Conservation (phyloP, 2,797 vertebrate species). For the Lemur catta region DNA sequence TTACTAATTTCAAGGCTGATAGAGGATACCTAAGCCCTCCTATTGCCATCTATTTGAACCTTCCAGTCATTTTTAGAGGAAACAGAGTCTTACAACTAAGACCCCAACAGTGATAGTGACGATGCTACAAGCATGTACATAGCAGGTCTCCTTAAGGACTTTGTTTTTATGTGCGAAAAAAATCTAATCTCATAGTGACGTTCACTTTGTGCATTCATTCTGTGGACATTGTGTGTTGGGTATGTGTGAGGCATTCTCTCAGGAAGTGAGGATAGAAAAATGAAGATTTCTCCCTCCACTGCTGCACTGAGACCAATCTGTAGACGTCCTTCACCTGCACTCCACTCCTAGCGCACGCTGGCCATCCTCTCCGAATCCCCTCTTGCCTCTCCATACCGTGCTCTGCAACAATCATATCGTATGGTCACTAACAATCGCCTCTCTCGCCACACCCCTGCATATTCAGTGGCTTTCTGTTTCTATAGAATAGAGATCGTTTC, state of each 20-base stretch:
- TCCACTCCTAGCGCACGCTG: not conserved
- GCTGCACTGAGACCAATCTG: rapidly evolving
- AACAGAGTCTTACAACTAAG: not conserved
- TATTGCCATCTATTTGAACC: not conserved
- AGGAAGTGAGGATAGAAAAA: not conserved
- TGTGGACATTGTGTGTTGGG: not conserved
- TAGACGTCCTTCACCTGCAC: not conserved
- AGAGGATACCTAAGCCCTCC: not conserved
- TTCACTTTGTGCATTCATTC: not conserved
- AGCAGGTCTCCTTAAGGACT: not conserved
- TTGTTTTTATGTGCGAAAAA: not conserved
- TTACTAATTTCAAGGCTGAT: not conserved
- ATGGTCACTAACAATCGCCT: not conserved
- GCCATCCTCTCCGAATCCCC: not conserved
- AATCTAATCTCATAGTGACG: not conserved
- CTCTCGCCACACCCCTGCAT: rapidly evolving
- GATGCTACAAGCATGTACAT: not conserved
- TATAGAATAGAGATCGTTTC: not conserved
- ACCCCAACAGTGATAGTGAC: not conserved
- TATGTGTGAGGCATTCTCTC: not conserved
- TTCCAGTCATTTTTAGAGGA: not conserved
- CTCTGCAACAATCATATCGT: rapidly evolving
- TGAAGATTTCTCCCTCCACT: not conserved
- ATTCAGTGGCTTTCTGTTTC: not conserved
- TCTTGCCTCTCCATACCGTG: not conserved